These are phyloP conservation scores for Gnathonemus echidnorhynchus DNA, from an alignment of 2,113 vertebrate genomes.

Conservation along the genomic window DNA sequence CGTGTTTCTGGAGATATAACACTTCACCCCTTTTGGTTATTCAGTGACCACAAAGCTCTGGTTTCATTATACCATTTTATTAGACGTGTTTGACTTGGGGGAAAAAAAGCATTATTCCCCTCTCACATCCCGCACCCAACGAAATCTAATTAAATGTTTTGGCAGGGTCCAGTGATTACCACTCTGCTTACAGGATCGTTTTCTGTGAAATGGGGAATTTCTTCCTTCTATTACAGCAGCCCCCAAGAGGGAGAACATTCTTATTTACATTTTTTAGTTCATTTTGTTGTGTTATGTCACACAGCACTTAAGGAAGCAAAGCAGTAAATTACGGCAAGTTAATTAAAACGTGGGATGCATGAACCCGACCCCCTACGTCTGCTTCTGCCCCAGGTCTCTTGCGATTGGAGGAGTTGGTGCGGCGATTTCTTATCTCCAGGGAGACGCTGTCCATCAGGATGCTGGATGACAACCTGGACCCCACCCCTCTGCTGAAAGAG, in stretches of 20 bases:
- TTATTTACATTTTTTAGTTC: conserved; percentile 16
- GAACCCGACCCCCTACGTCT: conserved; percentile 5
- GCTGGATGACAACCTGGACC: conserved; percentile 75
- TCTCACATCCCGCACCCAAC: not conserved
- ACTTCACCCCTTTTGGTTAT: not conserved
- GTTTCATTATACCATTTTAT: conserved; percentile 1
- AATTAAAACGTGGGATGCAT: conserved; percentile 5
- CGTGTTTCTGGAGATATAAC: not conserved
- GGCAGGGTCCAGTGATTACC: conserved; percentile 11
- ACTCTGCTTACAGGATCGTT: not conserved
- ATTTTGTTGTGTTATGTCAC: not conserved
- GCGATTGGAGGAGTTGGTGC: conserved; percentile 77
- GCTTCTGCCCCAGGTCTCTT: conserved; percentile 65
- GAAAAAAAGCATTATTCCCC: conserved; percentile 7
- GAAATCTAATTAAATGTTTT: conserved; percentile 22
- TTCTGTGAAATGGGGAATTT: conserved; percentile 15
- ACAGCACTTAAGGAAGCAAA: not conserved
- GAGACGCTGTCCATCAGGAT: conserved; percentile 79
- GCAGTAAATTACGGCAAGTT: conserved; percentile 1
- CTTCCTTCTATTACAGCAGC: not conserved
- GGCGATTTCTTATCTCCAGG: conserved; percentile 80
- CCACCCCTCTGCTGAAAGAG: conserved; percentile 79
- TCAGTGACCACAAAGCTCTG: not conserved
- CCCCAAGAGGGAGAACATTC: conserved; percentile 10
- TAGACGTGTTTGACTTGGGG: conserved; percentile 5